Conservation (phyloP, 2,888 invertebrate genomes). For the Megalurothrips usitatus region DNA sequence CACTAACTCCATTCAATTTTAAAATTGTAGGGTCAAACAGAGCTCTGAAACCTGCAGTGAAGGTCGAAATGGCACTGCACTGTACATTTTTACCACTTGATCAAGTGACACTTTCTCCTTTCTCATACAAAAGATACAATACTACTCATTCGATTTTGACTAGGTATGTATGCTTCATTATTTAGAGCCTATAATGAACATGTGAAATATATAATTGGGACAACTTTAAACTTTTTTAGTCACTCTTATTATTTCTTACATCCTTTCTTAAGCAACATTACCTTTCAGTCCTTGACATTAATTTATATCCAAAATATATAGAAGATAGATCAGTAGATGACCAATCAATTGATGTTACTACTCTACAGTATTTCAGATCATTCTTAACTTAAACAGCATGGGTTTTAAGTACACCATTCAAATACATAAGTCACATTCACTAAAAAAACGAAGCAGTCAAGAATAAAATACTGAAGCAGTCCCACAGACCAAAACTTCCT, state of each 20-base stretch:
- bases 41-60: no score
- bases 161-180: background rate
- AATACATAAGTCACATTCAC: background rate
- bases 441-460: background rate
- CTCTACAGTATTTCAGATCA: background rate
- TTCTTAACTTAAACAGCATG: background rate
- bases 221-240: background rate
- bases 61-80: no score
- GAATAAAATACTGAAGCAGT: background rate
- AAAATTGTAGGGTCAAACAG: no score
- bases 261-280: background rate
- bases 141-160: constrained; percentile 2
- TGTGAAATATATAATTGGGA: background rate
- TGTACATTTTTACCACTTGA: no score
- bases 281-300: background rate
- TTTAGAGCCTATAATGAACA: background rate
- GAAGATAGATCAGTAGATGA: background rate
- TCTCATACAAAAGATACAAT: background rate
- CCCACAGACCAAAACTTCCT: background rate
- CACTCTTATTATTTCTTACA: background rate
- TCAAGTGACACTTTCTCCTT: background rate
- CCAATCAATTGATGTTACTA: background rate
- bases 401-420: background rate
- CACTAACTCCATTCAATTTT: no score
- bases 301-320: background rate